Conservation (phyloP, 1,140 invertebrate genomes). For the Drosophila tropicalis region DNA sequence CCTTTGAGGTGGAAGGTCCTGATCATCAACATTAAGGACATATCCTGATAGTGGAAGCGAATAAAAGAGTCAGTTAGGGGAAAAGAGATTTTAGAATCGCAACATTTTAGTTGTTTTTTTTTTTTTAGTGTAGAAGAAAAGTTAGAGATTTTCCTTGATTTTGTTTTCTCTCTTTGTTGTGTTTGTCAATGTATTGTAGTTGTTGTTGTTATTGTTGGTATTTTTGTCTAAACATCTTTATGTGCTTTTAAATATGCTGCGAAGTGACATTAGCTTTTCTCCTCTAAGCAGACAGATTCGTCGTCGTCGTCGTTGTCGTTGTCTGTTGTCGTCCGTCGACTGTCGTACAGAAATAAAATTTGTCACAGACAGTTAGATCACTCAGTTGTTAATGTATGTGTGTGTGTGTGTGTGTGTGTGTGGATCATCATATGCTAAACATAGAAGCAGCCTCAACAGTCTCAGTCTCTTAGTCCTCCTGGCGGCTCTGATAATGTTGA, state of each 20-base stretch:
- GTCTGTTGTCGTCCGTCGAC: not conserved
- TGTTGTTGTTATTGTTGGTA: conserved; percentile 37
- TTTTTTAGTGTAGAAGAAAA: conserved; percentile 12
- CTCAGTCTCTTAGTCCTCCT: conserved; percentile 12
- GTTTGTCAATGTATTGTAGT: conserved; percentile 1
- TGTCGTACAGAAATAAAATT: conserved; percentile 71
- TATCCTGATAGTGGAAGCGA: no score
- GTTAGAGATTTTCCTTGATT: conserved; percentile 13
- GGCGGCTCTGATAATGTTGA: conserved; percentile 49
- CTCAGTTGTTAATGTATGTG: conserved; percentile 42
- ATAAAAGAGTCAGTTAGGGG: no score
- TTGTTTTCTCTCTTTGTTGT: not conserved
- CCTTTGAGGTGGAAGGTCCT: no score
- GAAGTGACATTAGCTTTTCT: conserved; percentile 78
- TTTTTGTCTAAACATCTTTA: conserved; percentile 81
- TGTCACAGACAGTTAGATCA: conserved; percentile 80
- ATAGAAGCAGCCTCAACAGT: conserved; percentile 37
- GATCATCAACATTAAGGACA: no score
- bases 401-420: conserved; percentile 28
- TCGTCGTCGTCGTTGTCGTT: not conserved
- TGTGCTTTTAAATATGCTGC: conserved; percentile 81
- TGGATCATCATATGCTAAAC: conserved; percentile 57
- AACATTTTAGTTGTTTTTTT: not conserved
- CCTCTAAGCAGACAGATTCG: conserved; percentile 9
- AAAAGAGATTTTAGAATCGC: no score